These are phyloP conservation scores for Cylindroiulus punctatus DNA, from an alignment of 2,888 invertebrate genomes.

Conservation along the genomic window DNA sequence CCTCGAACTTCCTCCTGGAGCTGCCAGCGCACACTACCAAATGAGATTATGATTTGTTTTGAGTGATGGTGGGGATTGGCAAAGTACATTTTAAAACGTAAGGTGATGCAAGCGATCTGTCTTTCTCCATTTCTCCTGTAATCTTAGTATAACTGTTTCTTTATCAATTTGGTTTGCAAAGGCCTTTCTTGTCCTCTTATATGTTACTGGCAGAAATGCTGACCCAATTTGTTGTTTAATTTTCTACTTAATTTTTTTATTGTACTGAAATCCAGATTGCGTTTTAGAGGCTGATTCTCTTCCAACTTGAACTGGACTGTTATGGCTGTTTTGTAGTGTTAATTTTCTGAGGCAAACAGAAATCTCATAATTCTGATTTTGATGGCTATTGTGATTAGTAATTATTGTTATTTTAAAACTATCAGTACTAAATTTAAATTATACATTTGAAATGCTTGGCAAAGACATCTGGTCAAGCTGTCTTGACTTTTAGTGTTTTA, in stretches of 20 bases:
- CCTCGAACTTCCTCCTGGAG: not conserved
- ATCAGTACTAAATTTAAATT: too few relatives aligned
- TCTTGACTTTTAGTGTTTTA: too few relatives aligned
- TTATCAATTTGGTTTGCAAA: not conserved
- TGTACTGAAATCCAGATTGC: not conserved
- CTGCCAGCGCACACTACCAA: constrained; percentile 20
- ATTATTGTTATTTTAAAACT: too few relatives aligned
- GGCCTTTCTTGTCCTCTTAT: not conserved
- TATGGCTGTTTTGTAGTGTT: not conserved
- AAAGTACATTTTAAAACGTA: not conserved
- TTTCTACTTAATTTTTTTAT: not conserved
- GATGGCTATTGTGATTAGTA: too few relatives aligned
- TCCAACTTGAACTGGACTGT: not conserved
- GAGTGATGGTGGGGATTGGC: not conserved
- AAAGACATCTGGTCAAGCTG: too few relatives aligned
- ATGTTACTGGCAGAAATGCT: not conserved
- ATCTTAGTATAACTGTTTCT: constrained; percentile 7
- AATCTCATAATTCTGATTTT: not conserved
- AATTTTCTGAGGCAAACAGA: not conserved
- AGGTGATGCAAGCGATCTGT: not conserved
- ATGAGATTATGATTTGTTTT: constrained; percentile 35
- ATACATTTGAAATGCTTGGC: too few relatives aligned
- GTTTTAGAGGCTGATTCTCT: not conserved
- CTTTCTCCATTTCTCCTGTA: not conserved
- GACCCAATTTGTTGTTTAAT: not conserved